Evolutionary conservation across 2,888 invertebrate genomes (phyloP), one percentile per base, ranked within the genome.

Genomic region (Ptychoptera albimana): DNA sequence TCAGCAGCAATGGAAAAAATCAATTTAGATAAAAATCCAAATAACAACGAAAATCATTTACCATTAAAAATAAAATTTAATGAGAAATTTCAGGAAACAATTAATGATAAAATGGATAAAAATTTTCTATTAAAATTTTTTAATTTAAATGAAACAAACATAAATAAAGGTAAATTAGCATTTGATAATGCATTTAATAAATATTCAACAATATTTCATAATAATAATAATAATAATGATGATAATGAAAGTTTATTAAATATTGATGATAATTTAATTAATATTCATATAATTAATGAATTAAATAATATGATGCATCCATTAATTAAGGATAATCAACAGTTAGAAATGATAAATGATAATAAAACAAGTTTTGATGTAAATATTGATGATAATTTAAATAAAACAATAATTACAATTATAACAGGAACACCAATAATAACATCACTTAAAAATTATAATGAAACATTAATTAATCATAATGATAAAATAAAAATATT

Each of bases 131-230:
- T 23, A 23, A 23, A 23, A 23, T 23, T 23, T 23, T 23, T 23
- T 7, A 23, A 23, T 23, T 23, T 23, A 23, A 23, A 23, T 23
- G 23, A 23, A 23, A 23, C 23, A 23, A 23, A 23, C 7, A 23
- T 23, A 23, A 23, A 23, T 23, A 23, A 23, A 23, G 23, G 43
- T 40, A 38, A 34, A 39, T 14, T 40, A 9, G 46, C 44, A 12
- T 50, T 47, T 39, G 42, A 43, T 11, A 44, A 45, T 45, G 48
- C 47, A 37, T 47, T 47, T 30, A 39, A 39, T 13, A 49, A 49
- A 42, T 45, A 49, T 45, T 43, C 45, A 39, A 46, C 31, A 15
- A 15, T 23, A 37, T 16, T 37, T 37, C 10, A 37, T 14, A 37
- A 37, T 13, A 37, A 37, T 15, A 37, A 37, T 8, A 37, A n/a